Conservation (phyloP, 2,888 invertebrate genomes). For the Didymodactylos carnosus region DNA sequence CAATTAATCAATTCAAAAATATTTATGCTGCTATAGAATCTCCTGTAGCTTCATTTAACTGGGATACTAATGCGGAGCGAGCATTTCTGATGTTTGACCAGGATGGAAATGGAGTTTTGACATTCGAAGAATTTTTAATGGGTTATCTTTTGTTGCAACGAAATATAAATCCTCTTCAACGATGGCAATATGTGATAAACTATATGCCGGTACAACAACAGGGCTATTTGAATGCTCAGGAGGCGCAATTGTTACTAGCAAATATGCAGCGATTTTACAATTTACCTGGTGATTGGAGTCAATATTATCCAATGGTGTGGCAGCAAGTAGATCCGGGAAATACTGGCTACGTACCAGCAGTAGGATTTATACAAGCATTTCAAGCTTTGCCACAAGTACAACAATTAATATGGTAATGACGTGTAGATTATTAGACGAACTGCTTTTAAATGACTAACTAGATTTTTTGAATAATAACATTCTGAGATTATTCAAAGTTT, state of each 20-base stretch:
- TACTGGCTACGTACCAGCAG: neutral
- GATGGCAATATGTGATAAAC: neutral
- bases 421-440: too few species aligned
- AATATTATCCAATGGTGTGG: neutral
- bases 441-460: too few species aligned
- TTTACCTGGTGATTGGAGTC: neutral
- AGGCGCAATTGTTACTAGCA: neutral
- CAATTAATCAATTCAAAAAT: neutral
- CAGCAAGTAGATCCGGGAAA: neutral
- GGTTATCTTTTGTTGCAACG: neutral
- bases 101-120: neutral
- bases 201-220: neutral
- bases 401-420: too few species aligned
- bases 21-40: neutral
- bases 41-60: neutral
- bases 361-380: neutral
- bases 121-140: neutral
- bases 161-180: neutral
- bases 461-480: too few species aligned
- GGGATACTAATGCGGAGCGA: neutral
- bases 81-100: neutral
- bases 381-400: too few species aligned
- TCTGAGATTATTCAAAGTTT: too few species aligned
- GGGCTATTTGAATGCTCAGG: neutral
- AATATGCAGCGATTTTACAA: neutral